phyloP scores from a whole-genome alignment of 2,888 invertebrate species.

The Mechanitis messenoides region DNA sequence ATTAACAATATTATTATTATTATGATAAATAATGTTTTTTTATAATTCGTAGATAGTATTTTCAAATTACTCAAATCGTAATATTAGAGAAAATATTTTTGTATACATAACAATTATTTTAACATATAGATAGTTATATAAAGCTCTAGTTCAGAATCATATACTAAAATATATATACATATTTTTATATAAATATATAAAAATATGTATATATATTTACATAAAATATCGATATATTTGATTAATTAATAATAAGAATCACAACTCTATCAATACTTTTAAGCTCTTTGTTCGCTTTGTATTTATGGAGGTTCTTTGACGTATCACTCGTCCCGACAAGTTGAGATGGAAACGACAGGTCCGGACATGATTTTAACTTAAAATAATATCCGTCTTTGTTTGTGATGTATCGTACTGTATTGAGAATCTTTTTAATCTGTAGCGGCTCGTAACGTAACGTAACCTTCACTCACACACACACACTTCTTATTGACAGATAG shows the following conservation, averaged over 20 bases:
- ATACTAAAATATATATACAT: background rate
- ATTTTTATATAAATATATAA: background rate
- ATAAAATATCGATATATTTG: slow-evolving; percentile 15
- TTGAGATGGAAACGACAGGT: slow-evolving; percentile 34
- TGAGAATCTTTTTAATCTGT: background rate
- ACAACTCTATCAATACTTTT: slow-evolving; percentile 28
- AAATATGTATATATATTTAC: background rate
- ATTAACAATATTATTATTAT: too few species aligned
- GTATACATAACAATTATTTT: too few species aligned
- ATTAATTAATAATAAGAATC: slow-evolving; percentile 15
- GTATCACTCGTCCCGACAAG: slow-evolving; percentile 38
- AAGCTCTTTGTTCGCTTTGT: slow-evolving; percentile 31
- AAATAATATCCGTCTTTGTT: slow-evolving; percentile 25
- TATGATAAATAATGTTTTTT: background rate
- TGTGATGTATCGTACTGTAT: slow-evolving; percentile 7
- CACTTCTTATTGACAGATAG: background rate
- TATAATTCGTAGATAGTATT: background rate
- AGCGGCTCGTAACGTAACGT: background rate
- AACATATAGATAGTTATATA: too few species aligned
- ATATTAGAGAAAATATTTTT: too few species aligned
- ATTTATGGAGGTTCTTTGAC: slow-evolving; percentile 36
- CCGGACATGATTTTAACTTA: slow-evolving; percentile 31
- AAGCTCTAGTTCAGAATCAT: background rate
- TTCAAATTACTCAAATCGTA: background rate
- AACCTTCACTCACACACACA: slow-evolving; percentile 3